Evolutionary conservation across 1,140 invertebrate species (phyloP).

Genomic region (Mamestra configurata): DNA sequence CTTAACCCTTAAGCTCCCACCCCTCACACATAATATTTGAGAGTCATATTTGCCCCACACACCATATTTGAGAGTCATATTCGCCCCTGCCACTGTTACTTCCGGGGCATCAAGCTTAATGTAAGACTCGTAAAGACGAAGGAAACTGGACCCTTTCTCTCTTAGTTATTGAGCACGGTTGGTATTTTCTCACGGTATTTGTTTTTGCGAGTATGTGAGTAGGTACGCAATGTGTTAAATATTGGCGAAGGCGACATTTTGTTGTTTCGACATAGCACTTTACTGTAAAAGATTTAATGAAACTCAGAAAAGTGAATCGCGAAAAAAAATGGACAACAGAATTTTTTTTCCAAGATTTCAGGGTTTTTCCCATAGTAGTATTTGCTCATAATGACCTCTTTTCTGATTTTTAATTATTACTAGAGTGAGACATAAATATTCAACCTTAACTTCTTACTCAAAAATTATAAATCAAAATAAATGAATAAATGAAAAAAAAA

Average conservation of each 20-base stretch:
- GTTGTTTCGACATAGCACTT: not conserved
- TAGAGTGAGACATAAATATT: too few relatives aligned
- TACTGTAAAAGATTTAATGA: not conserved
- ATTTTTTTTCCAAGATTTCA: too few relatives aligned
- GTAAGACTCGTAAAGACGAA: conserved; percentile 33
- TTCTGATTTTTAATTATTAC: too few relatives aligned
- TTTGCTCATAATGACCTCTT: too few relatives aligned
- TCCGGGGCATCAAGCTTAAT: conserved; percentile 44
- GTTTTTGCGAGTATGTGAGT: not conserved
- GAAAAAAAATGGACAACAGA: too few relatives aligned
- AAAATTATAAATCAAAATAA: too few relatives aligned
- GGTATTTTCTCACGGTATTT: not conserved
- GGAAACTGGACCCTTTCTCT: conserved; percentile 22
- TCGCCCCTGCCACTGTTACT: conserved; percentile 29
- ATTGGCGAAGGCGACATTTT: not conserved
- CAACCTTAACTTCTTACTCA: too few relatives aligned
- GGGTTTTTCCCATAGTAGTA: too few relatives aligned
- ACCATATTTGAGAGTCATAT: conserved; percentile 37
- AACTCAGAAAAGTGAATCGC: too few relatives aligned
- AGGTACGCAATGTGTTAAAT: not conserved
- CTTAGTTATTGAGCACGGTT: conserved; percentile 2
- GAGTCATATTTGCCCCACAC: conserved; percentile 25
- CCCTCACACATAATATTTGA: conserved; percentile 18
- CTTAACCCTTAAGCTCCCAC: not conserved
- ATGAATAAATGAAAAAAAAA: too few relatives aligned